Evolutionary conservation across 2,797 vertebrate genomes (phyloP).

Genomic region (Valencia hispanica): DNA sequence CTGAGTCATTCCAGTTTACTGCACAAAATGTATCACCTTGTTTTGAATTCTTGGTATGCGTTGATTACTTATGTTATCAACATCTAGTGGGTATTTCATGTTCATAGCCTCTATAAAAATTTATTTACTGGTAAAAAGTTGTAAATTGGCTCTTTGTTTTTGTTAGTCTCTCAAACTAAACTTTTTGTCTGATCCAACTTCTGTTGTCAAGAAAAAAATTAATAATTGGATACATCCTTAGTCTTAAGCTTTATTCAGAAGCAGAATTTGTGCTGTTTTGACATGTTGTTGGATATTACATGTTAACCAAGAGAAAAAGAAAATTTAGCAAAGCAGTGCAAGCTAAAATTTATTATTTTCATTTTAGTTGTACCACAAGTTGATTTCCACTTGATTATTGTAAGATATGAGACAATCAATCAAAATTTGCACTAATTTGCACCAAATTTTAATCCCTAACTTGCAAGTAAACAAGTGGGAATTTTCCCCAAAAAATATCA

Average conservation of each 20-base stretch:
- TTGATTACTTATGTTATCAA: not conserved
- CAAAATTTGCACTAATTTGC: slow-evolving; percentile 15
- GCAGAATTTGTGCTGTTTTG: not conserved
- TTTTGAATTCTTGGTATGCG: not conserved
- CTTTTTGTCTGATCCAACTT: not conserved
- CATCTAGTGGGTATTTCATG: not conserved
- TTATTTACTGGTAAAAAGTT: not conserved
- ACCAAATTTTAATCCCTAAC: slow-evolving; percentile 7
- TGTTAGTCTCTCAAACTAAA: not conserved
- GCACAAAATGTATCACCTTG: not conserved
- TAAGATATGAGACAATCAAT: slow-evolving; percentile 29
- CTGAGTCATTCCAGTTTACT: not conserved
- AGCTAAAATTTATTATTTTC: not conserved
- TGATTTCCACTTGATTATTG: slow-evolving; percentile 13
- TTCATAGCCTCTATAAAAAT: not conserved
- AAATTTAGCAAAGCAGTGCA: not conserved
- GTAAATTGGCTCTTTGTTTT: not conserved
- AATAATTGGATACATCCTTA: slow-evolving; percentile 21
- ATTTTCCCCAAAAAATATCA: not conserved
- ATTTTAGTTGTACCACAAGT: not conserved
- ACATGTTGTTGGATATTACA: not conserved
- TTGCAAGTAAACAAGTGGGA: slow-evolving; percentile 5
- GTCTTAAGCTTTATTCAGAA: slow-evolving; percentile 11
- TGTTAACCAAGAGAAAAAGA: slow-evolving; percentile 1
- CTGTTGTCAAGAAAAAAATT: not conserved